Conservation (phyloP, 2,888 invertebrate genomes). For the Glomeris marginata region DNA sequence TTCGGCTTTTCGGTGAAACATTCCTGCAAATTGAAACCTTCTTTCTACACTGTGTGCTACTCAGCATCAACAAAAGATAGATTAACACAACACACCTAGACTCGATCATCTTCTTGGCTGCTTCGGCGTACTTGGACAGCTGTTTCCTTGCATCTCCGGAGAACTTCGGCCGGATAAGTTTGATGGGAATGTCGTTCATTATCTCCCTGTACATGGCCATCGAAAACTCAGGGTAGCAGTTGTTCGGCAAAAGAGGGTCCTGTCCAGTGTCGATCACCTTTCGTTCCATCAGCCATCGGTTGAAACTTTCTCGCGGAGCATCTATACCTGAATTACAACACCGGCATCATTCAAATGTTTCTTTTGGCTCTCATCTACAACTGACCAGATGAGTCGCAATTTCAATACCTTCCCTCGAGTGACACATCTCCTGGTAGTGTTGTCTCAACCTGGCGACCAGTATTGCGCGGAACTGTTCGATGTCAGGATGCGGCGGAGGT, state of each 20-base stretch:
- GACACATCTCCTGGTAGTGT: conserved; percentile 87
- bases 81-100: conserved; percentile 37
- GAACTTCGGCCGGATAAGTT: conserved; percentile 85
- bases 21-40: conserved; percentile 40
- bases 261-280: conserved; percentile 79
- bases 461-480: conserved; percentile 70
- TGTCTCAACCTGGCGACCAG: conserved; percentile 69
- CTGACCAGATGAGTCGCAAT: not conserved
- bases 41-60: too few relatives aligned
- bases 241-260: conserved; percentile 81
- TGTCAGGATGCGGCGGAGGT: conserved; percentile 87
- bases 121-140: conserved; percentile 82
- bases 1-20: conserved; percentile 80
- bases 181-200: conserved; percentile 95
- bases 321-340: conserved; percentile 46
- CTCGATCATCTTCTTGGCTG: conserved; percentile 93
- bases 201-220: conserved; percentile 92
- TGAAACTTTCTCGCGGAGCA: conserved; percentile 91
- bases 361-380: not conserved
- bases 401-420: conserved; percentile 59
- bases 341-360: not conserved
- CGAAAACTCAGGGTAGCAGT: conserved; percentile 82
- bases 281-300: conserved; percentile 86
- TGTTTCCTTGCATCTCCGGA: conserved; percentile 92
- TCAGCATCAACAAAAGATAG: too few relatives aligned